phyloP scores from a whole-genome alignment of 2,888 invertebrate genomes.

The Campoletis raptor region DNA sequence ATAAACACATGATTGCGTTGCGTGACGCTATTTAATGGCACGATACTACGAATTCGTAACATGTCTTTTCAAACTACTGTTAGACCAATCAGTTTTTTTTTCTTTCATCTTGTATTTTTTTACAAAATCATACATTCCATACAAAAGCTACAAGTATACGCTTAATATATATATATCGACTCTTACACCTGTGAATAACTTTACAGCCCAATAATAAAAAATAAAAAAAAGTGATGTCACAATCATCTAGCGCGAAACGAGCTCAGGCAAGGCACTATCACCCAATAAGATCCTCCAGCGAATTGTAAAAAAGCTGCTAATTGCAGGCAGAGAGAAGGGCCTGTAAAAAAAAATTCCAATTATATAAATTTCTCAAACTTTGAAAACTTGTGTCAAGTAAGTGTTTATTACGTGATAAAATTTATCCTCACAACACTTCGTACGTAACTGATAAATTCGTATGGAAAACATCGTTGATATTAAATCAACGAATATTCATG shows the following conservation, averaged over 20 bases:
- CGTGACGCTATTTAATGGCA: constrained; percentile 14
- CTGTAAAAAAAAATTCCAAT: constrained; percentile 65
- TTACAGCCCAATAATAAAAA: neutral
- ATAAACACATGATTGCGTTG: neutral
- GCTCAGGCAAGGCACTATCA: constrained; percentile 70
- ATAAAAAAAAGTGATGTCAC: neutral
- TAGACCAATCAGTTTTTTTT: neutral
- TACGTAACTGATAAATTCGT: neutral
- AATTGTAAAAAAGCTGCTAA: constrained; percentile 72
- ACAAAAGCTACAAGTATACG: constrained; percentile 34
- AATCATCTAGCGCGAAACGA: constrained; percentile 69
- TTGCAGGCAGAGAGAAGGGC: constrained; percentile 68
- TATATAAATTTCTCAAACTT: neutral
- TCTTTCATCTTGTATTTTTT: constrained; percentile 31
- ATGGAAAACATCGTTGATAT: neutral
- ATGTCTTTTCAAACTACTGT: neutral
- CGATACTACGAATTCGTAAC: neutral
- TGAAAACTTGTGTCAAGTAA: neutral
- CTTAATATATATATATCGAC: neutral
- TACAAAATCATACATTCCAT: constrained; percentile 40
- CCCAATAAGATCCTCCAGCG: constrained; percentile 76
- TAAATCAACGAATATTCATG: neutral
- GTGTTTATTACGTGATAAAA: neutral
- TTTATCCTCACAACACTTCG: too few relatives aligned
- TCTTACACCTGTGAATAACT: neutral